Evolutionary conservation across 2,797 vertebrate genomes (phyloP), one percentile per base, ranked within the genome.

Genomic region (Microchirus variegatus): DNA sequence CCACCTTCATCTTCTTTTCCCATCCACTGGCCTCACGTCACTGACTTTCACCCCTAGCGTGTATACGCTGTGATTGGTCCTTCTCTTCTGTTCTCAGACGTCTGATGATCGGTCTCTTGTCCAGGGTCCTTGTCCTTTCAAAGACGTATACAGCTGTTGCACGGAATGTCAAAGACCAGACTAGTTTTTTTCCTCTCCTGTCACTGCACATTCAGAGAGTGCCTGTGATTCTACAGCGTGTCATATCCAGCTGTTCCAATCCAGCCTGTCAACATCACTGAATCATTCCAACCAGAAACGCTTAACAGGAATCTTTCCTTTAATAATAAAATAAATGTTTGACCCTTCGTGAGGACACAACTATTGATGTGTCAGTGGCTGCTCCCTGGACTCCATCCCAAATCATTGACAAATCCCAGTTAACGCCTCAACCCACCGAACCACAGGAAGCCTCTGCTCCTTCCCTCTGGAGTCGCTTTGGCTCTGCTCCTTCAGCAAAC

Each of bases 301-400:
- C 59, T 36, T 63, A 5, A 50, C 49, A 19, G 41, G 13, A 49
- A 53, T 76, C 26, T 61, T 42, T 36, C 38, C 19, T 57, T 59
- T 38, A n/a, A 14, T 43, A 44, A 40, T 38, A 35, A 38, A 59
- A 38, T 51, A 14, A 18, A 9, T 50, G 42, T 67, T 62, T 63
- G 59, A 78, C 71, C 78, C 55, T 14, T 15, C 52, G 7, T 53
- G 66, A 59, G 60, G 53, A 67, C 63, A 67, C 66, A 78, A 76
- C 69, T 63, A 75, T 73, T 78, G 78, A 82, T 17, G n/a, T 69
- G 78, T 73, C 65, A 63, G 76, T 63, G 68, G 66, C 58, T 77
- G 62, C 53, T 70, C 56, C 19, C 64, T 86, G 82, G 77, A 79
- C 63, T 53, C 19, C 70, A 48, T 78, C 75, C 82, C 62, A 77